A percentile compares a stretch with the other conserved stretches of the same genome.
Conservation (phyloP, 2,888 invertebrate genomes). For the Calameuta pallipes region DNA sequence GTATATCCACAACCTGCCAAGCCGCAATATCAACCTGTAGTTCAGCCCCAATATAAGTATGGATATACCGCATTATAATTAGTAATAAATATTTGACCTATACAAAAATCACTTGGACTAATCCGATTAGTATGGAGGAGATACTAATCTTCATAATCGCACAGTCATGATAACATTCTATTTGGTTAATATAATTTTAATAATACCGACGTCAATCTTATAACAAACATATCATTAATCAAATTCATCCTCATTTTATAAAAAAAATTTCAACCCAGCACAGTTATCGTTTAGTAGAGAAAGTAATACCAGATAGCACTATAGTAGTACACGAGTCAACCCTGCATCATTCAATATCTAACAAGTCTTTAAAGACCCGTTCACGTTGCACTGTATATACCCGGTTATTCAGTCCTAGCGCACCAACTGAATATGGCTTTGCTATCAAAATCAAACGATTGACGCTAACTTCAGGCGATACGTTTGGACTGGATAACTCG, state of each 20-base stretch:
- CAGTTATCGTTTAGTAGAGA: neutral
- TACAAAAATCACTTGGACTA: neutral
- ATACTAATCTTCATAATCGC: neutral
- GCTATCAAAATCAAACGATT: no score
- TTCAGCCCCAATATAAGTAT: slow-evolving; percentile 13
- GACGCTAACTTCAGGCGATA: no score
- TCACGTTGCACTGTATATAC: neutral
- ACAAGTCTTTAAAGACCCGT: neutral
- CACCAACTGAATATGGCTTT: no score
- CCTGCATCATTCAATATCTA: neutral
- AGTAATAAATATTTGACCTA: slow-evolving; percentile 2
- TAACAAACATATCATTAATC: neutral
- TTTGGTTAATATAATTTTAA: neutral
- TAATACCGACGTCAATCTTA: neutral
- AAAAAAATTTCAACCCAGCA: neutral
- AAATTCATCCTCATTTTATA: no score
- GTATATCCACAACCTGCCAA: slow-evolving; percentile 42
- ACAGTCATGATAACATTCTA: neutral
- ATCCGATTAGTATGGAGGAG: neutral
- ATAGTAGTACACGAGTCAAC: neutral
- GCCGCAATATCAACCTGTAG: slow-evolving; percentile 41
- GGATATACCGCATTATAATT: neutral
- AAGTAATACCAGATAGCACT: neutral
- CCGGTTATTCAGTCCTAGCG: no score
- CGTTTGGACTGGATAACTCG: no score